Evolutionary conservation across 2,113 vertebrate genomes (phyloP).

Genomic region (Sula dactylatra): DNA sequence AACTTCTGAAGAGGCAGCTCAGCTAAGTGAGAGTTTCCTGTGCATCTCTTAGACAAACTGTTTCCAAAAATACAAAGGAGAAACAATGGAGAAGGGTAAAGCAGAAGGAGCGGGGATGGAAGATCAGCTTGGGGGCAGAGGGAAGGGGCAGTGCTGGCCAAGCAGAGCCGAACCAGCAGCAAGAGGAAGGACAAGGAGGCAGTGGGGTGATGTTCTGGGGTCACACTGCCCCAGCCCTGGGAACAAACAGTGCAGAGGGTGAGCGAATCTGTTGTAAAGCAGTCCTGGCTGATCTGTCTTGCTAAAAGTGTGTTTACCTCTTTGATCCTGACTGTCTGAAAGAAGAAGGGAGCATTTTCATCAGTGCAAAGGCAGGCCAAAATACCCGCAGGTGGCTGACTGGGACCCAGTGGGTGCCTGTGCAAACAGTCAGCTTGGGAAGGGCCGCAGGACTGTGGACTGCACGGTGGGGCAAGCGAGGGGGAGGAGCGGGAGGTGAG

Average conservation of each 20-base stretch:
- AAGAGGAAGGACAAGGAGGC: neutral
- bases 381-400: neutral
- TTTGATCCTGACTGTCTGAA: neutral
- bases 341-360: neutral
- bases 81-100: neutral
- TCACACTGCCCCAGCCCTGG: neutral
- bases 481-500: neutral
- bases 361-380: neutral
- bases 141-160: neutral
- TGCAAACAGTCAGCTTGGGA: neutral
- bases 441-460: neutral
- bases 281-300: neutral
- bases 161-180: neutral
- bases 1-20: neutral
- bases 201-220: neutral
- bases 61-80: conserved; percentile 25
- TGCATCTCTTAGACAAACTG: neutral
- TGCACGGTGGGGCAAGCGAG: neutral
- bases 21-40: conserved; percentile 12
- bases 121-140: neutral
- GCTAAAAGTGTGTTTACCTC: neutral
- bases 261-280: neutral
- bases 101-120: neutral
- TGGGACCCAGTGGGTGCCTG: neutral
- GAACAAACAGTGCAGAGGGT: neutral